Base-by-base conservation (phyloP, 2,797 vertebrate genomes). In the Pipistrellus kuhlii region DNA sequence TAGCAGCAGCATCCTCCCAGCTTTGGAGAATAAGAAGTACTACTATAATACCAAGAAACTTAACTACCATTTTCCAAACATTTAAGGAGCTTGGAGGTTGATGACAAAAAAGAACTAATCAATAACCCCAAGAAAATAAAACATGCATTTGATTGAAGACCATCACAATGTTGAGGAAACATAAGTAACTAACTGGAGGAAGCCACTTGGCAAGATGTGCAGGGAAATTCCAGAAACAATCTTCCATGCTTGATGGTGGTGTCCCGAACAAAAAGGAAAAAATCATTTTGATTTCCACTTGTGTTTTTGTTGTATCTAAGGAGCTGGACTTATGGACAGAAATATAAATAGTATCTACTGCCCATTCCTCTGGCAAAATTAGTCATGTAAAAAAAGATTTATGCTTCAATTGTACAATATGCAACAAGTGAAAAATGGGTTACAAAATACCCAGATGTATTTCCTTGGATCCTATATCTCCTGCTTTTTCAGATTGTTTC, bases 31-130 rank as follows among this genome's bases (percentile, higher is more conserved):
- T 95, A 99, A 99, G 97, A 99, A 99, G 93, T 98, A 98, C 97
- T 98, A 98, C 97, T 99, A 96, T 98, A 98, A 99, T 96, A 97
- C 98, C 82, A 98, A 98, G 96, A 99, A 98, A 97, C 98, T 99
- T 77, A 99, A 99, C 98, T 99, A 98, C 93, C 99, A 98, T 91
- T 99, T 99, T 5, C 99, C 99, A 11, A 99, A 99, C 98, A 99
- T 99, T 98, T 99, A 98, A 98, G 44, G 1, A 27, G 77, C 18
- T 10, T 53, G 15, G 66, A 88, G 38, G 73, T 35, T 12, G 48
- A 32, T n/a, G 78, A 94, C 46, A 59, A 76, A 75, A 71, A 78
- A 68, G 12, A 93, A 10, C n/a, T 66, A 6, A 53, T 69, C 6
- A 23, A n/a, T 77, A 51, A 46, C 53, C 75, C 83, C 21, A 18